Conservation (phyloP, 2,888 invertebrate genomes). For the Ophion costatus region DNA sequence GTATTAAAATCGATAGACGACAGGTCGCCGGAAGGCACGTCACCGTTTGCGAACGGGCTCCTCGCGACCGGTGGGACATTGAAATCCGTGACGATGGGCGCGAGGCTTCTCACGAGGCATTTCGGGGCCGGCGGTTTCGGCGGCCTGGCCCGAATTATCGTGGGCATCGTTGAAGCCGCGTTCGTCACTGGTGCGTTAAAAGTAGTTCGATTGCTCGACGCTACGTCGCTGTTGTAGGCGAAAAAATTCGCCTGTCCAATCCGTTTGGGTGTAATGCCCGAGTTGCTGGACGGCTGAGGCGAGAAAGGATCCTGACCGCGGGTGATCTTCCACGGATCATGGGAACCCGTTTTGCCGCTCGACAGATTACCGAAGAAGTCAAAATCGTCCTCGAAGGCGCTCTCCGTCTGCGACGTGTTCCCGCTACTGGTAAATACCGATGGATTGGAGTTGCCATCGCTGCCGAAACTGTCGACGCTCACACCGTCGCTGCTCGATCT, state of each 20-base stretch:
- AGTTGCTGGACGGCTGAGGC: slow-evolving; percentile 77
- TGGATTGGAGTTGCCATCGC: slow-evolving; percentile 88
- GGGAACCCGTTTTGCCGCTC: slow-evolving; percentile 84
- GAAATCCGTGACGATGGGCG: slow-evolving; percentile 66
- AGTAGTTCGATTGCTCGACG: slow-evolving; percentile 18
- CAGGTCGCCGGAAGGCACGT: slow-evolving; percentile 30
- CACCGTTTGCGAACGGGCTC: slow-evolving; percentile 37
- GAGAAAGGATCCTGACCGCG: slow-evolving; percentile 85
- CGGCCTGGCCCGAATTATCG: slow-evolving; percentile 90
- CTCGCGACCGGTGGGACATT: slow-evolving; percentile 79
- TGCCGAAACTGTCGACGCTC: slow-evolving; percentile 91
- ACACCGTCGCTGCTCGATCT: slow-evolving; percentile 90
- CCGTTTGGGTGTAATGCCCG: slow-evolving; percentile 69
- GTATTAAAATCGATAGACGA: slow-evolving; percentile 19
- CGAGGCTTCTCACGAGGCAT: slow-evolving; percentile 74
- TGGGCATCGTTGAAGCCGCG: slow-evolving; percentile 85
- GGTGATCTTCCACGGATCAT: slow-evolving; percentile 85
- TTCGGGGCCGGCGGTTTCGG: slow-evolving; percentile 85
- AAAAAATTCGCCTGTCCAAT: slow-evolving; percentile 77
- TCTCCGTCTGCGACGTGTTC: slow-evolving; percentile 89
- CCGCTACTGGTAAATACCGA: slow-evolving; percentile 85
- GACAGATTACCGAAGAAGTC: slow-evolving; percentile 87
- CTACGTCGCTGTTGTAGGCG: slow-evolving; percentile 74
- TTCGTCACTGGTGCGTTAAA: slow-evolving; percentile 62
- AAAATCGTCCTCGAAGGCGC: slow-evolving; percentile 94